These are phyloP conservation scores for Drosophila basisetae DNA, from an alignment of 2,888 invertebrate genomes.

Conservation along the genomic window DNA sequence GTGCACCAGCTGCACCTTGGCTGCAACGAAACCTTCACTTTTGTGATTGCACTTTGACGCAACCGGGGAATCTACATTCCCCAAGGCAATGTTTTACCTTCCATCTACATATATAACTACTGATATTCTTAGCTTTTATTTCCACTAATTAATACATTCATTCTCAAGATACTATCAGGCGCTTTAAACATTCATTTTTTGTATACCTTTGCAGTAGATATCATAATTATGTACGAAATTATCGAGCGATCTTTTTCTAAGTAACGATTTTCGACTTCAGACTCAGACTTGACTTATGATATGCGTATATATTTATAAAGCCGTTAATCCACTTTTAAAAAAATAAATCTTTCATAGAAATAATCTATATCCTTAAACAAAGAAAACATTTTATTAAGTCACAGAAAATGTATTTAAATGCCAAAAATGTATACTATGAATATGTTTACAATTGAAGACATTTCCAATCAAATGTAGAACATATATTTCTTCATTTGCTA, in stretches of 20 bases:
- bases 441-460: not conserved
- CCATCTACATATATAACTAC: constrained; percentile 7
- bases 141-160: constrained; percentile 58
- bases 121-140: constrained; percentile 7
- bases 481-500: not conserved
- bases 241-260: not conserved
- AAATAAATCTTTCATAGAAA: not conserved
- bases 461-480: not conserved
- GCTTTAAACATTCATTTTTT: not conserved
- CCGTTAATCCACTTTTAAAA: not conserved
- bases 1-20: constrained; percentile 38
- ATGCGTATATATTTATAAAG: not conserved
- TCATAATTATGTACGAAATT: not conserved
- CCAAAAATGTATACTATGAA: not conserved
- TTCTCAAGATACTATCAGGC: constrained; percentile 1
- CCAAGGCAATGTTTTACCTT: constrained; percentile 46
- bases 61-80: constrained; percentile 44
- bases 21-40: constrained; percentile 63
- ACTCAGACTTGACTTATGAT: not conserved
- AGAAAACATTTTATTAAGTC: no score
- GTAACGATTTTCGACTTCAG: not conserved
- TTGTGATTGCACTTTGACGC: constrained; percentile 31
- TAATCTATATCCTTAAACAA: not conserved
- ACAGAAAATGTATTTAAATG: no score
- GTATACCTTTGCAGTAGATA: not conserved